Conservation (phyloP, 2,113 vertebrate species). For the Caracal caracal region DNA sequence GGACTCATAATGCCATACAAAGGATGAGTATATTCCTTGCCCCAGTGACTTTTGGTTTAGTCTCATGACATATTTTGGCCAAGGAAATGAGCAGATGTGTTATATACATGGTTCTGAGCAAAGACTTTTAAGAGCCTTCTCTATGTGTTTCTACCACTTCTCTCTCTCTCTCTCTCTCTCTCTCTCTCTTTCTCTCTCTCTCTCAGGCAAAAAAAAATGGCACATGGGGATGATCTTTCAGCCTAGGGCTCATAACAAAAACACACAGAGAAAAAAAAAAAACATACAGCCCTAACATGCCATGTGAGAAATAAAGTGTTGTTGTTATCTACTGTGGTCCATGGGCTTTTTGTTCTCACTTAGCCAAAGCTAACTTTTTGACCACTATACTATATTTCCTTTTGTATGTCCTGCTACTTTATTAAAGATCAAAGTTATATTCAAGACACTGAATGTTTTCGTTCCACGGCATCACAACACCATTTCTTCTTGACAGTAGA, state of each 20-base stretch:
- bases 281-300: background rate
- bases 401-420: background rate
- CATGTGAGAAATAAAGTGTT: background rate
- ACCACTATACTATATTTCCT: background rate
- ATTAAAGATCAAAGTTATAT: background rate
- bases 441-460: background rate
- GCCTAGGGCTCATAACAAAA: background rate
- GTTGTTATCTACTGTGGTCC: background rate
- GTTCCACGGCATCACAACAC: background rate
- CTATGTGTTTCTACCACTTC: background rate
- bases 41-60: background rate
- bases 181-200: no score
- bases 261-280: background rate
- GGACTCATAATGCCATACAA: background rate
- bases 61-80: background rate
- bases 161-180: background rate
- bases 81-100: background rate
- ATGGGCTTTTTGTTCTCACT: background rate
- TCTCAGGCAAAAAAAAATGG: background rate
- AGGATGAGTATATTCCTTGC: background rate
- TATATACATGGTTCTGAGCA: background rate
- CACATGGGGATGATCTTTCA: background rate
- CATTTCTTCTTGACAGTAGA: background rate
- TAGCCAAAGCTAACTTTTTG: background rate
- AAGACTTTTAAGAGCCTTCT: background rate